These are phyloP conservation scores for Campylomormyrus tamandua DNA, from an alignment of 2,113 vertebrate genomes.

Conservation along the genomic window DNA sequence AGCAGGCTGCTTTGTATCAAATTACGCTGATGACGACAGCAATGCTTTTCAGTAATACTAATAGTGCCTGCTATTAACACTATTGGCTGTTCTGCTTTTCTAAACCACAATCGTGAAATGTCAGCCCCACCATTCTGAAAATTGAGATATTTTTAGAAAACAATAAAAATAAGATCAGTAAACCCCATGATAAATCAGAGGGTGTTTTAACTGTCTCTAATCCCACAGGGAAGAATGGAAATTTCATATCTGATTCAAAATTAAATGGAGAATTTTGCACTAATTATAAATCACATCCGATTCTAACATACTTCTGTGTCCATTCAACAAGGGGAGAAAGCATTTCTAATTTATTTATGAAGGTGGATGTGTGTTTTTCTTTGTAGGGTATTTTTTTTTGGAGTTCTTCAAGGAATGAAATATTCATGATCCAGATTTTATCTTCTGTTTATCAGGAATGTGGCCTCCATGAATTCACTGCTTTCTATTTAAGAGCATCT, in stretches of 20 bases:
- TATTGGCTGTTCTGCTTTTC: background rate
- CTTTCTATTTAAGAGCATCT: conserved; percentile 20
- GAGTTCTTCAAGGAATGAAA: conserved; percentile 41
- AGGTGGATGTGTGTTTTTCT: conserved; percentile 4
- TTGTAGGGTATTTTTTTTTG: conserved; percentile 13
- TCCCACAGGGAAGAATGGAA: background rate
- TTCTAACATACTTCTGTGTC: conserved; percentile 30
- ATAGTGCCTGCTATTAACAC: background rate
- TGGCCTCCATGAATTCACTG: background rate
- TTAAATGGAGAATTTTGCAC: conserved; percentile 21
- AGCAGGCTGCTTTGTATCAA: background rate
- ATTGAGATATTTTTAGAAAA: background rate
- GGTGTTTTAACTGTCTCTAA: background rate
- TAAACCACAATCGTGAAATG: background rate
- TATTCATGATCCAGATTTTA: conserved; percentile 48
- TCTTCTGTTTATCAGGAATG: conserved; percentile 33
- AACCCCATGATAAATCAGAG: background rate
- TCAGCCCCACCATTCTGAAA: background rate
- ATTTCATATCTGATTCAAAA: conserved; percentile 23
- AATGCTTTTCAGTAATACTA: background rate
- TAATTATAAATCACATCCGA: conserved; percentile 37
- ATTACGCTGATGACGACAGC: background rate
- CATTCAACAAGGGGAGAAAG: background rate
- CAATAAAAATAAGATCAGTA: background rate
- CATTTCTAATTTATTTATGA: background rate